These are phyloP conservation scores for Calcarius lapponicus DNA, from an alignment of 2,797 vertebrate genomes.

Conservation along the genomic window DNA sequence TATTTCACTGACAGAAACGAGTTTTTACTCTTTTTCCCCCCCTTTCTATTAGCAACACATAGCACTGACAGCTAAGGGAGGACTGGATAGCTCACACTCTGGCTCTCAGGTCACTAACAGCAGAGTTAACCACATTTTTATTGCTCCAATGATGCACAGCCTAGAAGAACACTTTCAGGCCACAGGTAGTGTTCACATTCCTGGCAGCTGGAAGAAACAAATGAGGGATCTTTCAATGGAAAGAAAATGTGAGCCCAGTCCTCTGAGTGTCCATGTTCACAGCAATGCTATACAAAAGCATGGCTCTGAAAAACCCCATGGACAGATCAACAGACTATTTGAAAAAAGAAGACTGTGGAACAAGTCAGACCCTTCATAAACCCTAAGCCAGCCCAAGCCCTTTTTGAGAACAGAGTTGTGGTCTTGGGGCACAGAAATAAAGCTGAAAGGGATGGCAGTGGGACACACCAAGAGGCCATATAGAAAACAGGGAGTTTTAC, in stretches of 20 bases:
- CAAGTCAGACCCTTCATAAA: neutral
- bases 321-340: neutral
- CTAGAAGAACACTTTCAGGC: neutral
- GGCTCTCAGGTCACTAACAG: neutral
- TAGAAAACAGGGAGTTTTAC: neutral
- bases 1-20: slow-evolving; percentile 37
- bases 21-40: neutral
- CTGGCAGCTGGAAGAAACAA: neutral
- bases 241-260: neutral
- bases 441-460: neutral
- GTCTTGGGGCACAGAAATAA: neutral
- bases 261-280: neutral
- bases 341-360: neutral
- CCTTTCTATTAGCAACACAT: neutral
- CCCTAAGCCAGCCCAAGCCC: neutral
- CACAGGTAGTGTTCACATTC: neutral
- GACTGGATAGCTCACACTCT: neutral
- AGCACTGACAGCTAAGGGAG: neutral
- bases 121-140: neutral
- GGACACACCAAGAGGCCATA: neutral
- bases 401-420: neutral
- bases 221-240: neutral
- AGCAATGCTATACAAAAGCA: neutral
- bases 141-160: neutral
- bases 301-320: neutral